Base-by-base conservation (phyloP, 2,888 invertebrate species). In the Melinaea marsaeus region DNA sequence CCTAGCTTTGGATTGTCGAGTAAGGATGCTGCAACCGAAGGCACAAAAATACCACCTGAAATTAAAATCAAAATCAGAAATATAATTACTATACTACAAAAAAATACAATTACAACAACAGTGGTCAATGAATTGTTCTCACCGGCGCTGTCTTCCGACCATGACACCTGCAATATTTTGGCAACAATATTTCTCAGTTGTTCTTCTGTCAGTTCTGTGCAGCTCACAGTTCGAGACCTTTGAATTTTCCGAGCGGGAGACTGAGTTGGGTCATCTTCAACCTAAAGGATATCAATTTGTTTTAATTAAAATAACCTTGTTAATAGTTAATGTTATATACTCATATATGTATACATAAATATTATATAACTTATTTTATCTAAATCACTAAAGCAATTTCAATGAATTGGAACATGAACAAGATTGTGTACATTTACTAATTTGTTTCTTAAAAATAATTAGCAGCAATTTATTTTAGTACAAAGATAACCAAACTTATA, bases 121-220 rank as follows among this genome's bases (percentile, higher is more conserved):
- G 11, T 13, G 13, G 0, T 45, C 42, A 5, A 32, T 34, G 6
- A 11, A 42, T n/a, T 7, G 3, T 2, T 56, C 72, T 74, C 77
- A 81, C 93, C 93, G 73, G 88, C 86, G 74, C 92, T 91, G 58
- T 90, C 90, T 73, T 93, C 93, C 67, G 92, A 92, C 94, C 95
- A 96, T 2, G 95, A 93, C 47, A 94, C 94, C 78, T 94, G 93
- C 22, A 96, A 84, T 62, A 96, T 93, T 75, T 94, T 92, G 2
- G 94, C 94, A 57, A 95, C 90, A 69, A 94, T 92, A 61, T 90
- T 83, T 67, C 93, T 86, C 34, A 95, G 87, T 76, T 94, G 94
- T 60, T 94, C 94, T 66, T 92, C 92, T 5, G 93, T 92, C 61
- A 94, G 83, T 78, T 94, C 95, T 13, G 91, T 91, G 67, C 91